These are phyloP conservation scores for Physella acuta DNA, from an alignment of 1,140 invertebrate genomes.

Conservation along the genomic window DNA sequence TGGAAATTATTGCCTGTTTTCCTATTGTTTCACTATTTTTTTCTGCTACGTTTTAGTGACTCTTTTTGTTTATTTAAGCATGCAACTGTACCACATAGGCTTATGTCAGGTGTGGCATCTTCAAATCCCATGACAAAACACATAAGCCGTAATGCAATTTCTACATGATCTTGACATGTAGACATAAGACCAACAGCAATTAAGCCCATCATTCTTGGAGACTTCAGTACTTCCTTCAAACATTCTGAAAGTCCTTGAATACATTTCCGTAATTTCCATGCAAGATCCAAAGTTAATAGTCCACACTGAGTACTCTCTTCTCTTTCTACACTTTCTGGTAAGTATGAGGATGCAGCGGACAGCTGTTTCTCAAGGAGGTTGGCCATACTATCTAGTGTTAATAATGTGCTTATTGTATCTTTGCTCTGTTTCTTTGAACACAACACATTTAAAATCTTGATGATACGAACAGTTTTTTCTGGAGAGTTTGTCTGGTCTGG, in stretches of 20 bases:
- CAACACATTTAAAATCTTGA: conserved; percentile 1
- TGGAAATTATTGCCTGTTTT: neutral
- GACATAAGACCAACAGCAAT: conserved; percentile 13
- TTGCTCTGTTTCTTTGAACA: conserved; percentile 6
- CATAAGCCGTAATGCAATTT: neutral
- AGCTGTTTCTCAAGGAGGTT: neutral
- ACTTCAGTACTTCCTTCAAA: conserved; percentile 4
- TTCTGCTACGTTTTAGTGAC: neutral
- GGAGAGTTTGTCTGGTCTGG: conserved; percentile 7
- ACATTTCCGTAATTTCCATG: neutral
- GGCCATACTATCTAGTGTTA: neutral
- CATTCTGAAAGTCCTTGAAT: conserved; percentile 6
- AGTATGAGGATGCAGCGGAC: too few species aligned
- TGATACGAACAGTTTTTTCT: conserved; percentile 1
- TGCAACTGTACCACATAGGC: conserved; percentile 14
- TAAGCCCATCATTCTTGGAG: conserved; percentile 4
- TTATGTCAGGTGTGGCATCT: conserved; percentile 16
- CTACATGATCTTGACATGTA: conserved; percentile 9
- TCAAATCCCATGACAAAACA: conserved; percentile 7
- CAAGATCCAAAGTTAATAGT: conserved; percentile 1
- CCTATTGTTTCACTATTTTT: neutral
- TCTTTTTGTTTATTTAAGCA: conserved; percentile 8
- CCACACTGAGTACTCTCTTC: neutral
- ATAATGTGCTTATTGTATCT: neutral
- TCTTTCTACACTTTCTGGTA: too few species aligned